A percentile compares a stretch with the other conserved stretches of the same genome.
Evolutionary conservation across 2,113 vertebrate species (phyloP).

Genomic region (Tylochromis polylepis): DNA sequence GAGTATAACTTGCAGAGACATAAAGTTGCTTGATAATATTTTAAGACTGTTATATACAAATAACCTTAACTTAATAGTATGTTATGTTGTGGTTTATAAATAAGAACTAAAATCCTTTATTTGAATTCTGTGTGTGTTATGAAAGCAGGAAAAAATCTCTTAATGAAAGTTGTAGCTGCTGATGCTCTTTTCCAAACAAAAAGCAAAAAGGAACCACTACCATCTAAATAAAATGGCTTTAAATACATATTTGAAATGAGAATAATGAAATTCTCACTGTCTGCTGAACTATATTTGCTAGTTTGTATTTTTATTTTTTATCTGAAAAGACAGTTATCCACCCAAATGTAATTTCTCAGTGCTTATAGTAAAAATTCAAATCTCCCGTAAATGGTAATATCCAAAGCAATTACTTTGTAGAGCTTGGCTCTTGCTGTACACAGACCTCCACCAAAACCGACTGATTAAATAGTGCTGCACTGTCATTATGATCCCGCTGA

Average conservation of each 20-base stretch:
- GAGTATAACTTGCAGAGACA: background rate
- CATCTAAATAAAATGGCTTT: background rate
- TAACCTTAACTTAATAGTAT: background rate
- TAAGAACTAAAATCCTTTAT: no score
- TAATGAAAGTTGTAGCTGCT: background rate
- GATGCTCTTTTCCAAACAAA: background rate
- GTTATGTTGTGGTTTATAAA: no score
- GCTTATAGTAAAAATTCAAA: slow-evolving; percentile 53
- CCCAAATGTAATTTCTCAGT: slow-evolving; percentile 26
- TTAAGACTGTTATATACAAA: background rate
- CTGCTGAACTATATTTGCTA: background rate
- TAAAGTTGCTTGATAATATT: background rate
- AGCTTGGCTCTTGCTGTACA: slow-evolving; percentile 57
- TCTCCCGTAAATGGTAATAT: slow-evolving; percentile 34
- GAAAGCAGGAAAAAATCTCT: background rate
- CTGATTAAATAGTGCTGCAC: slow-evolving; percentile 68
- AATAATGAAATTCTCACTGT: background rate
- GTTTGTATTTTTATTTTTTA: background rate
- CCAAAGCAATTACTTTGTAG: slow-evolving; percentile 63
- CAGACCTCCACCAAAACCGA: slow-evolving; percentile 59
- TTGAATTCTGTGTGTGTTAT: background rate
- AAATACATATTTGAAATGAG: background rate
- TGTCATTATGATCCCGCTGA: slow-evolving; percentile 52
- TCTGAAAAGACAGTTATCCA: background rate
- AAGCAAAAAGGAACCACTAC: background rate